Evolutionary conservation across 2,888 invertebrate species (phyloP).

Genomic region (Celastrina argiolus): DNA sequence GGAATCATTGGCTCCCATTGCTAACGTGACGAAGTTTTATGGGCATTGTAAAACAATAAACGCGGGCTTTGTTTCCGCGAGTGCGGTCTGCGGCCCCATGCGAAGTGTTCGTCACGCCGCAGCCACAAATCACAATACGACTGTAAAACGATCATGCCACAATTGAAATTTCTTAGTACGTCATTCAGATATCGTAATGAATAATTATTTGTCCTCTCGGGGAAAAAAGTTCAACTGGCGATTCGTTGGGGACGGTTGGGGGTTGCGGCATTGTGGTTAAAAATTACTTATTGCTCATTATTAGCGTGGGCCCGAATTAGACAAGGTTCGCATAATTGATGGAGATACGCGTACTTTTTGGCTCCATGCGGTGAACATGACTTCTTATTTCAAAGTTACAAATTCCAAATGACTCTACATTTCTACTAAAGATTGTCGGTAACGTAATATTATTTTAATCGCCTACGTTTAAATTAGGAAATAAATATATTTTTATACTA

Average conservation of each 20-base stretch:
- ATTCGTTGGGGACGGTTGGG: slow-evolving; percentile 46
- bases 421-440: background rate
- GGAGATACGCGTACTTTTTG: background rate
- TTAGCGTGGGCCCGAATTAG: slow-evolving; percentile 44
- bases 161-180: slow-evolving; percentile 28
- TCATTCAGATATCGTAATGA: slow-evolving; percentile 19
- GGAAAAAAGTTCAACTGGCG: slow-evolving; percentile 36
- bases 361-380: background rate
- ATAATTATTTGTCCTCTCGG: slow-evolving; percentile 17
- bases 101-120: slow-evolving; percentile 52
- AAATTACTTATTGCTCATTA: slow-evolving; percentile 46
- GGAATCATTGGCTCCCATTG: slow-evolving; percentile 58
- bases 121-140: slow-evolving; percentile 42
- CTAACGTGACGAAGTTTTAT: slow-evolving; percentile 61
- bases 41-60: slow-evolving; percentile 73
- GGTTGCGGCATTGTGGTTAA: slow-evolving; percentile 42
- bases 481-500: background rate
- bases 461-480: background rate
- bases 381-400: background rate
- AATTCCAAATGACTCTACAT: background rate
- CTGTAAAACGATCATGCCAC: slow-evolving; percentile 52
- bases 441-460: background rate
- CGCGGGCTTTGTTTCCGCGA: slow-evolving; percentile 62
- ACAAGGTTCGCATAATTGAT: slow-evolving; percentile 32
- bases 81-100: slow-evolving; percentile 63